A percentile compares a stretch with the other conserved stretches of the same genome.
phyloP scores from a whole-genome alignment of 1,140 invertebrate species.

The Pseudomyrmex sp. region DNA sequence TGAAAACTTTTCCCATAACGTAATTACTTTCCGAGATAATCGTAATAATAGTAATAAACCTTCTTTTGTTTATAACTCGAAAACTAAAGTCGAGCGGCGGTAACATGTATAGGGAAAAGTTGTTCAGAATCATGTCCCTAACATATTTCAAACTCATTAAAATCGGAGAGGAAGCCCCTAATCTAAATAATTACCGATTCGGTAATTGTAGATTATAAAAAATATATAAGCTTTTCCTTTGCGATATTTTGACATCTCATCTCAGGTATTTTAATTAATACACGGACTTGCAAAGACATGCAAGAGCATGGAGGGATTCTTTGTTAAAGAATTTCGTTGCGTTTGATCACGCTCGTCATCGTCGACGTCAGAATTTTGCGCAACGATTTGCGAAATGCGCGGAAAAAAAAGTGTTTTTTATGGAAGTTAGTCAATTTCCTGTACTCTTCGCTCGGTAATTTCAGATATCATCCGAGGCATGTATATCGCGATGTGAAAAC shows the following conservation, averaged over 20 bases:
- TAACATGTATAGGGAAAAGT: too few species aligned
- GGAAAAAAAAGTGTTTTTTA: constrained; percentile 12
- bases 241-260: background rate
- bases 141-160: too few species aligned
- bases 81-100: too few species aligned
- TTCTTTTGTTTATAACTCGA: too few species aligned
- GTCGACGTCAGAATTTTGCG: constrained; percentile 44
- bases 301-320: background rate
- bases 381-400: background rate
- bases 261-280: constrained; percentile 52
- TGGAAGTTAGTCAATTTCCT: constrained; percentile 9
- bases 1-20: too few species aligned
- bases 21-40: too few species aligned
- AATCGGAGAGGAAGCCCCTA: too few species aligned
- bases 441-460: constrained; percentile 21
- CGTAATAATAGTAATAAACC: too few species aligned
- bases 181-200: too few species aligned
- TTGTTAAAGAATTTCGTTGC: constrained; percentile 9
- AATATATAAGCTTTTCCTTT: background rate
- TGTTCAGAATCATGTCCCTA: too few species aligned
- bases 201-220: too few species aligned
- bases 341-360: constrained; percentile 21
- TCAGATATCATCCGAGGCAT: background rate
- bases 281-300: constrained; percentile 3
- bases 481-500: background rate